Evolutionary conservation across 2,888 invertebrate species (phyloP), one percentile per base, ranked within the genome.

Genomic region (Griposia aprilina): DNA sequence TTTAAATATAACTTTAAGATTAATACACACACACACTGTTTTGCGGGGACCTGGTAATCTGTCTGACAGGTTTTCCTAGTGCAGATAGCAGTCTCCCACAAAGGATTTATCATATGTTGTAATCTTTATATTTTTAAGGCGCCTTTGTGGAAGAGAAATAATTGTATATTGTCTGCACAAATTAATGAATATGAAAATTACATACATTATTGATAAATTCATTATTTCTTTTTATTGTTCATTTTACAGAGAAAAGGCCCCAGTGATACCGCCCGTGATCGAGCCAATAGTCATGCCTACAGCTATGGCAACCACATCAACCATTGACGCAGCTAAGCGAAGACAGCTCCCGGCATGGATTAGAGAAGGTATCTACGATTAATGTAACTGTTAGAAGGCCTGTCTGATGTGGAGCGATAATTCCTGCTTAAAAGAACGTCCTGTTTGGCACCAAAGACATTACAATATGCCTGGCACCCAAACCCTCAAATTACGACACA

Each of bases 321-420:
- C 96, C 52, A 95, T 97, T 92, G 99, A 99, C 94, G 98, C 99
- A 26, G 98, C 98, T 30, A 99, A 99, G 94, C 97, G 99, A 59
- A 98, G 99, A 91, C 98, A 98, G 90, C 97, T 99, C 41, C 99
- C 99, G n/a, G 99, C 98, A 0, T 99, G 99, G 99, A 99, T 99
- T 86, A 97, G 99, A 93, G 99, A 99, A 97, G 99, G 99, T 65
- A 59, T 26, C 26, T 15, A 59, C 59, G 15, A 45, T 45, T 41
- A 41, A 41, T 41, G 7, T 41, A 41, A 45, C 45, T 45, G 57
- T 4, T 57, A n/a, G 6, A 57, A n/a, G n/a, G n/a, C n/a, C 57
- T 57, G n/a, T 57, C 13, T n/a, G 5, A 36, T 23, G 23, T 23
- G 23, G 6, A 7, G 20, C 11, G 30, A 20, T 62, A 30, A 55